These are phyloP conservation scores for Trichopoda pennipes DNA, from an alignment of 2,888 invertebrate genomes.

Conservation along the genomic window DNA sequence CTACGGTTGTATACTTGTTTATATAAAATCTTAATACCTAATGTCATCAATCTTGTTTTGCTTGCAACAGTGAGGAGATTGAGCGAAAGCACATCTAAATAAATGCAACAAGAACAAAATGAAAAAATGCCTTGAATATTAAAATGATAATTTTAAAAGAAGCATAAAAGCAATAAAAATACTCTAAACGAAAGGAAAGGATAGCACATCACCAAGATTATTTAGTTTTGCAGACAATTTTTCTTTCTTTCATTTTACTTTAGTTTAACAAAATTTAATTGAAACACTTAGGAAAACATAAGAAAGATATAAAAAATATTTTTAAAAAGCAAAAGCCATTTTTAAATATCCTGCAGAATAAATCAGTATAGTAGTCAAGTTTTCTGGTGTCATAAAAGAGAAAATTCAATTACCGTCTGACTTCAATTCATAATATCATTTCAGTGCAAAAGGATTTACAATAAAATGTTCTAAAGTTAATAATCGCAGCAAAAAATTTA, in stretches of 20 bases:
- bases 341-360: neutral
- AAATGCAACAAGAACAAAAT: slow-evolving; percentile 18
- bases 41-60: slow-evolving; percentile 57
- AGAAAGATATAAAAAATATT: neutral
- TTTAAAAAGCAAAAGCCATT: neutral
- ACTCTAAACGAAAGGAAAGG: slow-evolving; percentile 14
- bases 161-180: neutral
- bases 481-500: too few relatives aligned
- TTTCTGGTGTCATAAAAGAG: too few relatives aligned
- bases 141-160: neutral
- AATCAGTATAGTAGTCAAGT: too few relatives aligned
- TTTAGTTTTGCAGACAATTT: neutral
- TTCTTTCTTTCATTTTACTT: neutral
- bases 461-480: too few relatives aligned
- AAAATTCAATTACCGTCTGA: too few relatives aligned
- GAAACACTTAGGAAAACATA: neutral
- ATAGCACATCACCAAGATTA: neutral
- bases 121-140: neutral
- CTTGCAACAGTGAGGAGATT: slow-evolving; percentile 16
- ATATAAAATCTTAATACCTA: slow-evolving; percentile 43
- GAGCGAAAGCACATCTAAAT: neutral
- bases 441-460: too few relatives aligned
- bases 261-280: neutral
- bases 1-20: slow-evolving; percentile 15
- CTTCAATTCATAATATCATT: too few relatives aligned